phyloP scores from a whole-genome alignment of 2,113 vertebrate genomes.

The Apteryx owenii region DNA sequence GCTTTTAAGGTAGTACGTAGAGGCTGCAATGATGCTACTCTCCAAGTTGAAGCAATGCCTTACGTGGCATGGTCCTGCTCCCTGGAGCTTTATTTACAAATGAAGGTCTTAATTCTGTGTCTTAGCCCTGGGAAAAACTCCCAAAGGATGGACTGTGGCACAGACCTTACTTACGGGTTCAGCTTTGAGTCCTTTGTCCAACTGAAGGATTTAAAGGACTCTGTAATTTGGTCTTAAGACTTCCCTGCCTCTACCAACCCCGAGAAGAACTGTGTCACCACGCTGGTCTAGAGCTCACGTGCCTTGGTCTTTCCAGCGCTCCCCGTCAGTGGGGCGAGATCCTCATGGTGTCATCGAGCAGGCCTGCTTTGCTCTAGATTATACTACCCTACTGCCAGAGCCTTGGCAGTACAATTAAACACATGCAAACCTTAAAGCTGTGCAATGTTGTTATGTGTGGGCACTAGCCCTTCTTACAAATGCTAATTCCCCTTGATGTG shows the following conservation, averaged over 20 bases:
- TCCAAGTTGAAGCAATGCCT: not conserved
- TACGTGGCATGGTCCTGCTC: not conserved
- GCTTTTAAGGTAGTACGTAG: not conserved
- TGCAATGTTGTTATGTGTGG: not conserved
- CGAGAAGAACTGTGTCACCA: not conserved
- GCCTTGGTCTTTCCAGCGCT: not conserved
- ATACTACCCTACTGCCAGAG: not conserved
- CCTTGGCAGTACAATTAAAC: not conserved
- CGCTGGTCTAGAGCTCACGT: not conserved
- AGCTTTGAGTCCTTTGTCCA: not conserved
- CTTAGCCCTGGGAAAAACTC: rapidly evolving
- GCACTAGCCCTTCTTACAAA: not conserved
- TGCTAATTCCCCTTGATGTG: not conserved
- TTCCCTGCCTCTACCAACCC: not conserved
- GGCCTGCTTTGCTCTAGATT: not conserved
- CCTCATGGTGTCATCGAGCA: rapidly evolving
- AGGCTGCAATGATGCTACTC: not conserved
- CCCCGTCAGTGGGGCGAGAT: not conserved
- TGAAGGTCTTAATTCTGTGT: not conserved
- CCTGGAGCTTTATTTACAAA: not conserved
- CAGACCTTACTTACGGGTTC: not conserved
- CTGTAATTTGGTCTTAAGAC: not conserved
- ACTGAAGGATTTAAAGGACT: not conserved
- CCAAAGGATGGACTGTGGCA: not conserved
- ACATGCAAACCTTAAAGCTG: not conserved